Base-by-base conservation (phyloP, 2,888 invertebrate species). In the Chalcosyrphus nemorum region DNA sequence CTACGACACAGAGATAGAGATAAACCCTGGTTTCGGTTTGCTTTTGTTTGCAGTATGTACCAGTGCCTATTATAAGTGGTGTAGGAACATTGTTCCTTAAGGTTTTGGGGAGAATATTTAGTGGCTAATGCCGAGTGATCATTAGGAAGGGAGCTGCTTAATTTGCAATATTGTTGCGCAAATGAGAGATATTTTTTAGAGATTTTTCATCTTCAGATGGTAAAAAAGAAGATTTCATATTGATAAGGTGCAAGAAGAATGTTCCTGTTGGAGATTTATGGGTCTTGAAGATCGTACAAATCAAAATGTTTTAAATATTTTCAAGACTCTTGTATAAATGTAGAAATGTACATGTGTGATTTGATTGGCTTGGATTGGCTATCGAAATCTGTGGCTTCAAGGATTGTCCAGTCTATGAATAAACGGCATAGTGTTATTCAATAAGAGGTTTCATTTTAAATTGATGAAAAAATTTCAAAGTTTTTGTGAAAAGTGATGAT, bases 1-100 rank as follows among this genome's bases (percentile, higher is more conserved):
- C 78, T 74, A 56, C 57, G 66, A 65, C 70, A 17, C 70, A 17
- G 32, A 80, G 84, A 84, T 84, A 80, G 38, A 80, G 84, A 84
- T 80, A 80, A 84, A 75, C 50, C 68, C 52, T 54, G 63, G 45
- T 52, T 54, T 72, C n/a, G 45, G 38, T 75, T 81, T 65, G 81
- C 70, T 76, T 81, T 72, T 77, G 72, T 72, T 66, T 72, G 54
- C 17, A 35, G 72, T 72, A 59, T 72, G 54, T 27, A 35, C 11
- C n/a, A n/a, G n/a, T n/a, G n/a, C 27, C 17, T 29, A 27, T 27
- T 47, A n/a, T n/a, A 74, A 75, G 81, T 74, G 61, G 63, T 68
- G 81, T 41, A 57, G 56, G 65, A 70, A 57, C 63, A 70, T 66
- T 74, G 74, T 54, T 66, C 52, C 24, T 54, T 66, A 4, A 78